These are phyloP conservation scores for Gadopsis marmoratus DNA, from an alignment of 2,797 vertebrate species.

Conservation along the genomic window DNA sequence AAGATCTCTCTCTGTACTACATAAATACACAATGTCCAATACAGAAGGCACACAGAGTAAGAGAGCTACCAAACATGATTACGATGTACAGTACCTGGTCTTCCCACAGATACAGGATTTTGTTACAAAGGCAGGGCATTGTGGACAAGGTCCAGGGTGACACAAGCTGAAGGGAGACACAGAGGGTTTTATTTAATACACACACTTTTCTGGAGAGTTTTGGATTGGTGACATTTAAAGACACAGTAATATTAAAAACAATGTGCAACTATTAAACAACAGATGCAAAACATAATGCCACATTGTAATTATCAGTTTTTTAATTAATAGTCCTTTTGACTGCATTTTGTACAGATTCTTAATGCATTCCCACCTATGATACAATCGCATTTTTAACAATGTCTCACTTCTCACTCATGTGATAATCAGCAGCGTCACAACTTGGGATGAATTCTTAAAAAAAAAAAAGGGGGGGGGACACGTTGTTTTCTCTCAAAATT, in stretches of 20 bases:
- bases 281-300: accelerated
- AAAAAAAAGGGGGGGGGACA: no score
- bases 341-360: no score
- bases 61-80: not conserved
- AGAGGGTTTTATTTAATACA: not conserved
- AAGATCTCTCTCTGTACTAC: not conserved
- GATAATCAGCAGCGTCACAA: not conserved
- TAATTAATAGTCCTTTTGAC: not conserved
- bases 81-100: conserved; percentile 86
- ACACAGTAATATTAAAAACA: not conserved
- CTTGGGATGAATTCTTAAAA: not conserved
- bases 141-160: conserved; percentile 97
- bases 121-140: conserved; percentile 94
- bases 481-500: not conserved
- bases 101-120: conserved; percentile 94
- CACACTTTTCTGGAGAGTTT: not conserved
- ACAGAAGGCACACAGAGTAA: not conserved
- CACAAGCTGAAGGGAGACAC: conserved; percentile 88
- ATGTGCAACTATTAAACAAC: not conserved
- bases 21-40: not conserved
- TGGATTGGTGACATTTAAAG: not conserved
- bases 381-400: no score
- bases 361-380: not conserved
- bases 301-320: not conserved
- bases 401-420: not conserved